A percentile compares a stretch with the other conserved stretches of the same genome.
These are phyloP conservation scores for Serripes groenlandicus DNA, from an alignment of 2,888 invertebrate species.

Conservation along the genomic window DNA sequence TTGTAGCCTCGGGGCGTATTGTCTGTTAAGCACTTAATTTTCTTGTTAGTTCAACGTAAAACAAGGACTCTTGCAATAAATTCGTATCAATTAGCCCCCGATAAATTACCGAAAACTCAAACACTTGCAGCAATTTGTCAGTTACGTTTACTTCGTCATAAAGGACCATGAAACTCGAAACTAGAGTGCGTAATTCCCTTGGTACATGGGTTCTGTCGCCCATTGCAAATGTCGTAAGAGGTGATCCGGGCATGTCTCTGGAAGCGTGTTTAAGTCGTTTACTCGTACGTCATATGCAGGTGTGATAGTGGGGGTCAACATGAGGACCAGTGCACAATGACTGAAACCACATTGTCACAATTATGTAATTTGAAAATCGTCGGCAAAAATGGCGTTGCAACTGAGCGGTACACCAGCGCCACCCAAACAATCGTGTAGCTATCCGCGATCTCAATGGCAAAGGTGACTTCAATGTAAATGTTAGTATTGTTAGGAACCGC, in stretches of 20 bases:
- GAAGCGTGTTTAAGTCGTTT: conserved; percentile 45
- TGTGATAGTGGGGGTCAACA: conserved; percentile 62
- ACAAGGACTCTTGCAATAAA: conserved; percentile 44
- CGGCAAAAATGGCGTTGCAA: conserved; percentile 43
- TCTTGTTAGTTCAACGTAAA: conserved; percentile 39
- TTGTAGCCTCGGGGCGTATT: conserved; percentile 32
- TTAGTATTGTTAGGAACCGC: conserved; percentile 78
- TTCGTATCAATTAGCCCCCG: conserved; percentile 44
- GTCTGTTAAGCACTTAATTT: conserved; percentile 31
- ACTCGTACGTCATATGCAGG: conserved; percentile 61
- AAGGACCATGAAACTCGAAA: conserved; percentile 31
- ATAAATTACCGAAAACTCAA: conserved; percentile 36
- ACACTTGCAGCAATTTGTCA: conserved; percentile 66
- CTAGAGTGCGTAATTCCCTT: conserved; percentile 17
- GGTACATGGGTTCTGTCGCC: conserved; percentile 1
- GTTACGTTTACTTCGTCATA: conserved; percentile 48
- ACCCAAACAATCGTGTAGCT: conserved; percentile 47
- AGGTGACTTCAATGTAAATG: conserved; percentile 70
- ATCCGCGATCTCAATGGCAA: conserved; percentile 48
- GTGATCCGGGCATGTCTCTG: conserved; percentile 39
- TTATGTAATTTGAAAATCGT: conserved; percentile 63
- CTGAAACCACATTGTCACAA: conserved; percentile 59
- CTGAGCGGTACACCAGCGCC: conserved; percentile 44
- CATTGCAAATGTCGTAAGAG: conserved; percentile 18
- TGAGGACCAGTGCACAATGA: conserved; percentile 44